Conservation (phyloP, 2,797 vertebrate genomes). For the Lacerta viridis region DNA sequence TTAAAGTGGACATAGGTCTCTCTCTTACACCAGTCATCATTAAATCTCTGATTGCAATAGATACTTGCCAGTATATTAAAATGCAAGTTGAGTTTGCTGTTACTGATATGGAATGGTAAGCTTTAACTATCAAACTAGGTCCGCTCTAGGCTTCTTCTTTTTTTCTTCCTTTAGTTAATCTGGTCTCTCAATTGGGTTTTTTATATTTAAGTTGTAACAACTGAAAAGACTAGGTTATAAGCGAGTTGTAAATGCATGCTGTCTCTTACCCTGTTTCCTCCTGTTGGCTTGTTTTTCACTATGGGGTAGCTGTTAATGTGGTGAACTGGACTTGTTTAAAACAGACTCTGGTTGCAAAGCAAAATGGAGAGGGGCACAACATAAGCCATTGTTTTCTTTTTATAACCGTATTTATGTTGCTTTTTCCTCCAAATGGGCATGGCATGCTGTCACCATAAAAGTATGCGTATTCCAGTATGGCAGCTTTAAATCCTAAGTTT, state of each 20-base stretch:
- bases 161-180: slow-evolving; percentile 73
- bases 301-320: slow-evolving; percentile 78
- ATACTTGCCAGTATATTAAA: slow-evolving; percentile 76
- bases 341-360: slow-evolving; percentile 36
- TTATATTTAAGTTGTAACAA: slow-evolving; percentile 79
- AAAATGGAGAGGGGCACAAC: slow-evolving; percentile 75
- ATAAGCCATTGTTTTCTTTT: slow-evolving; percentile 77
- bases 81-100: slow-evolving; percentile 70
- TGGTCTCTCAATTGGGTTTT: slow-evolving; percentile 80
- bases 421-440: slow-evolving; percentile 59
- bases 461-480: slow-evolving; percentile 57
- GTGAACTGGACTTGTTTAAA: slow-evolving; percentile 85
- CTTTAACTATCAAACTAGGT: slow-evolving; percentile 79
- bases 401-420: slow-evolving; percentile 65
- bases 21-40: slow-evolving; percentile 70
- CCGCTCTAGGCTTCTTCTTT: slow-evolving; percentile 75
- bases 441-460: slow-evolving; percentile 63
- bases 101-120: slow-evolving; percentile 70
- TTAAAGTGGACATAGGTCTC: slow-evolving; percentile 73
- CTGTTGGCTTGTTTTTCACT: slow-evolving; percentile 63
- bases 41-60: slow-evolving; percentile 76
- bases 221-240: slow-evolving; percentile 72
- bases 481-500: slow-evolving; percentile 63
- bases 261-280: slow-evolving; percentile 39
- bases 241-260: slow-evolving; percentile 77